Evolutionary conservation across 2,113 vertebrate species (phyloP).

Genomic region (Heloderma charlesbogerti): DNA sequence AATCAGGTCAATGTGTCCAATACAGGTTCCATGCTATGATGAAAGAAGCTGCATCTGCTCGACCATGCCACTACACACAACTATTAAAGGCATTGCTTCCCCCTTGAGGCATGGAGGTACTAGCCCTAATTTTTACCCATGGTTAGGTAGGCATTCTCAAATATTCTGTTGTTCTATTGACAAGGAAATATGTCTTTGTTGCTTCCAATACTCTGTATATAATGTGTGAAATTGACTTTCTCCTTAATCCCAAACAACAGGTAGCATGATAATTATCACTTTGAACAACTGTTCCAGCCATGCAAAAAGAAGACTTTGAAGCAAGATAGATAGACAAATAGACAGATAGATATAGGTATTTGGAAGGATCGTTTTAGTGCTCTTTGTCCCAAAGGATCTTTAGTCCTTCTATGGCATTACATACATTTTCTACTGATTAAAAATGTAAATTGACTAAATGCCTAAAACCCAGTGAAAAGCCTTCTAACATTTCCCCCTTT

Average conservation of each 20-base stretch:
- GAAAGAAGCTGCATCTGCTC: neutral
- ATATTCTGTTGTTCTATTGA: conserved; percentile 19
- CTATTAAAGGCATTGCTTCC: neutral
- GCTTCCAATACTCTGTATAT: conserved; percentile 14
- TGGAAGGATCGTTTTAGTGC: conserved; percentile 63
- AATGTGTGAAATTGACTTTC: conserved; percentile 23
- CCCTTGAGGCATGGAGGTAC: neutral
- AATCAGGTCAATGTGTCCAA: neutral
- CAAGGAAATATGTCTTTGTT: conserved; percentile 1
- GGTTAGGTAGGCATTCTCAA: neutral
- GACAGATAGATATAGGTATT: conserved; percentile 64
- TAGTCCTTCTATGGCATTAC: conserved; percentile 57
- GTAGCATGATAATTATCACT: neutral
- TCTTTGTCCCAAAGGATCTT: conserved; percentile 71
- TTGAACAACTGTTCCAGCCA: conserved; percentile 33
- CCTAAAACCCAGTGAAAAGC: conserved; percentile 66
- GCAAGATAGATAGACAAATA: conserved; percentile 68
- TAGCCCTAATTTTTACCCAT: neutral
- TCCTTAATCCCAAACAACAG: conserved; percentile 1
- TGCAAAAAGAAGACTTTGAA: conserved; percentile 39
- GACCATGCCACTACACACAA: neutral
- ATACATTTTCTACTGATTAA: conserved; percentile 69
- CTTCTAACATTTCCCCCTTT: conserved; percentile 68
- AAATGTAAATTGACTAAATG: conserved; percentile 76
- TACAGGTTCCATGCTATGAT: neutral